Conservation (phyloP, 2,797 vertebrate genomes). For the Lacerta agilis region DNA sequence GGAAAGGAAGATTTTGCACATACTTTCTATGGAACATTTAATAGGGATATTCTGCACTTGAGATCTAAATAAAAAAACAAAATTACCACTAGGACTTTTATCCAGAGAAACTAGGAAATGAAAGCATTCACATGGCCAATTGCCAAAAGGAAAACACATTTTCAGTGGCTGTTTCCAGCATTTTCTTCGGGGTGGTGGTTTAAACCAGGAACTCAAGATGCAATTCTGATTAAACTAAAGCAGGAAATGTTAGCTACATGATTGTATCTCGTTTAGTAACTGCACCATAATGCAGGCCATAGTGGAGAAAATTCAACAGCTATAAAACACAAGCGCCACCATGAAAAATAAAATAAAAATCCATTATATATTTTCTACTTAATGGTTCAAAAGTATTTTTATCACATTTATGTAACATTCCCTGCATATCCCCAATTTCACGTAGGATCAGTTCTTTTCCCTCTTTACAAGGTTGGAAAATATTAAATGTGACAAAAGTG, state of each 20-base stretch:
- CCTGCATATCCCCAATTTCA: neutral
- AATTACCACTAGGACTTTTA: slow-evolving; percentile 47
- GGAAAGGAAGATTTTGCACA: neutral
- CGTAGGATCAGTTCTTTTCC: neutral
- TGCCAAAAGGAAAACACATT: slow-evolving; percentile 68
- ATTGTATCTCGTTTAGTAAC: slow-evolving; percentile 72
- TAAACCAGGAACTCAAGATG: slow-evolving; percentile 73
- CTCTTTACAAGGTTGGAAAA: neutral
- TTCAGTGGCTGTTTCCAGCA: slow-evolving; percentile 73
- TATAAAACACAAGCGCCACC: neutral
- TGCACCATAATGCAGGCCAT: slow-evolving; percentile 70
- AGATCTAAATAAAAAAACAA: slow-evolving; percentile 27
- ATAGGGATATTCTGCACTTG: rapidly evolving
- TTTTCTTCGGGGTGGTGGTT: slow-evolving; percentile 72
- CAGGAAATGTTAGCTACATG: slow-evolving; percentile 73
- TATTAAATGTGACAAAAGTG: neutral
- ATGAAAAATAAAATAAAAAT: slow-evolving; percentile 23
- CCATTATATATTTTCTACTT: neutral
- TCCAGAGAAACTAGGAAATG: slow-evolving; percentile 53
- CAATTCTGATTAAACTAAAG: slow-evolving; percentile 77
- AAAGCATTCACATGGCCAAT: slow-evolving; percentile 68
- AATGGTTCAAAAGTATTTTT: neutral
- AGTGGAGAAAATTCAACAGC: slow-evolving; percentile 60
- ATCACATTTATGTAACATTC: neutral
- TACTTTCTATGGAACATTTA: neutral